Base-by-base conservation (phyloP, 2,113 vertebrate species). In the Tauraco erythrolophus region DNA sequence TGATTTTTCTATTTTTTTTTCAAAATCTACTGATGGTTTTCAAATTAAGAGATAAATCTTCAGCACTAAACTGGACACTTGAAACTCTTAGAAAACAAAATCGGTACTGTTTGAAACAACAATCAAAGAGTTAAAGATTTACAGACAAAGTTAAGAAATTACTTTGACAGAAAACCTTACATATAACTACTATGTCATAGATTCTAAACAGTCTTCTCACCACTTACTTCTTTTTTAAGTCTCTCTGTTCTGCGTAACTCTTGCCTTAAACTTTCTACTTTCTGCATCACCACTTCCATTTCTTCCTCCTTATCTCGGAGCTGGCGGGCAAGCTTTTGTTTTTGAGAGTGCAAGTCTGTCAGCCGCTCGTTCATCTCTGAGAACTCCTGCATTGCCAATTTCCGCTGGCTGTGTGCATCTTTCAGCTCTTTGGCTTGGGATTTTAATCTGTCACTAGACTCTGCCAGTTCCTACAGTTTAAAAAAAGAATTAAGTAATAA, bases 261-360 rank as follows among this genome's bases (percentile, higher is more conserved):
- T 97, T 99, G 98, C 93, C 98, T 99, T 83, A 99, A 98, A 93
- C 98, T 98, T 98, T 99, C 99, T 92, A 99, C 97, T 97, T 99
- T 99, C 97, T 99, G 99, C 88, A 97, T 98, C 95, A 99, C 98
- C 91, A 98, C 98, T 98, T 99, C 99, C 97, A 99, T 99, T 98
- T 99, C 99, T 97, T 99, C 99, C 97, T 99, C 99, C 96, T 99
- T 99, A 98, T 99, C 99, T 60, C 99, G 99, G 96, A 99, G 98
- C 97, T 99, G 99, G 77, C 99, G 99, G 94, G 98, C 96, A 93
- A 99, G 98, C 92, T 99, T 99, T 98, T 99, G 99, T 97, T 99
- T 99, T 97, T 99, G 97, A 51, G 99, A 99, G 98, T 99, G 98
- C 98, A 99, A 98, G 74, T 99, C 99, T 66, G 99, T 99, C 88